phyloP scores from a whole-genome alignment of 1,140 invertebrate genomes.

The Drosophila persimilis region DNA sequence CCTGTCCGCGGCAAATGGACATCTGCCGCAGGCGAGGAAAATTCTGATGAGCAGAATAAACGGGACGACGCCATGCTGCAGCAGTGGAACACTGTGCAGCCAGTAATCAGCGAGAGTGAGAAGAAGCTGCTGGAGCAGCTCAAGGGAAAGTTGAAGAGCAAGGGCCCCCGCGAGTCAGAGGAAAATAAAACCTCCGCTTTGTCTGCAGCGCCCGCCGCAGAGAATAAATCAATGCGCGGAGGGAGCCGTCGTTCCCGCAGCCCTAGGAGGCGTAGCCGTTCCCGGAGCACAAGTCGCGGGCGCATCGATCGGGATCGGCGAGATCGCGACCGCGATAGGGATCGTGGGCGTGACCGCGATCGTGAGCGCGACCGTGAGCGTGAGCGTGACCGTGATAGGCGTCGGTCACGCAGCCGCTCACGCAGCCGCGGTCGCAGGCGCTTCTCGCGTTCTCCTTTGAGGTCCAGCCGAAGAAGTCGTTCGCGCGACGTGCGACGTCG shows the following conservation, averaged over 20 bases:
- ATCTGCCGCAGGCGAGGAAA: conserved; percentile 18
- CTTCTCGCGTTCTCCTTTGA: conserved; percentile 45
- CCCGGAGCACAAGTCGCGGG: conserved; percentile 68
- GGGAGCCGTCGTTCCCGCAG: conserved; percentile 36
- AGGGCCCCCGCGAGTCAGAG: conserved; percentile 46
- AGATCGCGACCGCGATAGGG: conserved; percentile 28
- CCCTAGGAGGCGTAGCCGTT: conserved; percentile 51
- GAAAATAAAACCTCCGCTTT: conserved; percentile 29
- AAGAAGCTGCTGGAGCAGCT: conserved; percentile 85
- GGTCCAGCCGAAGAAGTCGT: conserved; percentile 55
- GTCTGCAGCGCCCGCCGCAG: conserved; percentile 6
- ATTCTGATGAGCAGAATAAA: conserved; percentile 58
- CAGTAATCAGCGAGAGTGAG: conserved; percentile 85
- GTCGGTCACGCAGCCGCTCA: conserved; percentile 46
- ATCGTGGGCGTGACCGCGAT: conserved; percentile 52
- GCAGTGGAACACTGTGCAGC: conserved; percentile 86
- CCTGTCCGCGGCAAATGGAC: conserved; percentile 80
- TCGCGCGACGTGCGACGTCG: conserved; percentile 52
- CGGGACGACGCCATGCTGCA: conserved; percentile 84
- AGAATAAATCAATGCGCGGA: conserved; percentile 47
- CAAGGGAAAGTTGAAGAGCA: conserved; percentile 84
- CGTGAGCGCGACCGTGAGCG: conserved; percentile 52
- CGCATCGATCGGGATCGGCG: conserved; percentile 43
- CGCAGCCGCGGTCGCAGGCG: conserved; percentile 55
- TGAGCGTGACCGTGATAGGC: conserved; percentile 38